These are phyloP conservation scores for Peromyscus maniculatus DNA, from an alignment of 2,113 vertebrate species.

Conservation along the genomic window DNA sequence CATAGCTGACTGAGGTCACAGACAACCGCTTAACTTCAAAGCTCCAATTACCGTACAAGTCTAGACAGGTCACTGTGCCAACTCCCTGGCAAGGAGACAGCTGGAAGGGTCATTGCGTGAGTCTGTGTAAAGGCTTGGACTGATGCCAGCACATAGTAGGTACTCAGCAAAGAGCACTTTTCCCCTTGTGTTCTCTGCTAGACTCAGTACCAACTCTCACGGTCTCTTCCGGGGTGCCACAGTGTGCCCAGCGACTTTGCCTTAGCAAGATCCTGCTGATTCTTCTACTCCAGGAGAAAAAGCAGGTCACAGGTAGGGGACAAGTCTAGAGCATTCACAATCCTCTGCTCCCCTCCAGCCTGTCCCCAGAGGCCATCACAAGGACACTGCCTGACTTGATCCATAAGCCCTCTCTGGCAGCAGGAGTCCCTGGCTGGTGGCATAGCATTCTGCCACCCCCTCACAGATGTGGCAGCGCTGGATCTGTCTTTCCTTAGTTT, in stretches of 20 bases:
- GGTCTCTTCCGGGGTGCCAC: not conserved
- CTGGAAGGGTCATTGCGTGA: not conserved
- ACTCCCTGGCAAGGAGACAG: not conserved
- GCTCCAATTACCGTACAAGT: not conserved
- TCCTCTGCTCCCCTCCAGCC: not conserved
- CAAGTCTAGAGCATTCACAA: too few relatives aligned
- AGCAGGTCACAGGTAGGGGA: not conserved
- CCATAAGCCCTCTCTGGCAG: not conserved
- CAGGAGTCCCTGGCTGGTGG: not conserved
- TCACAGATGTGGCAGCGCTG: not conserved
- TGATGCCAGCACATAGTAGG: not conserved
- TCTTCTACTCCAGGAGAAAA: not conserved
- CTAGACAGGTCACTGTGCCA: not conserved
- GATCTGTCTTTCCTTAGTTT: not conserved
- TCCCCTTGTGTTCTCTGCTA: not conserved
- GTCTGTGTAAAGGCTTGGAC: not conserved
- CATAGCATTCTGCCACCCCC: rapidly evolving
- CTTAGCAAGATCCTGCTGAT: not conserved
- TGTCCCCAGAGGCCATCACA: rapidly evolving
- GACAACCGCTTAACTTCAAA: not conserved
- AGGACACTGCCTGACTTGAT: too few relatives aligned
- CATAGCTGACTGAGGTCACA: not conserved
- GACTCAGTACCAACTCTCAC: too few relatives aligned
- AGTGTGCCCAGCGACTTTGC: not conserved
- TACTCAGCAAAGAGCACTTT: not conserved